These are phyloP conservation scores for Lasioglossum leucozonium DNA, from an alignment of 2,888 invertebrate species.

Conservation along the genomic window DNA sequence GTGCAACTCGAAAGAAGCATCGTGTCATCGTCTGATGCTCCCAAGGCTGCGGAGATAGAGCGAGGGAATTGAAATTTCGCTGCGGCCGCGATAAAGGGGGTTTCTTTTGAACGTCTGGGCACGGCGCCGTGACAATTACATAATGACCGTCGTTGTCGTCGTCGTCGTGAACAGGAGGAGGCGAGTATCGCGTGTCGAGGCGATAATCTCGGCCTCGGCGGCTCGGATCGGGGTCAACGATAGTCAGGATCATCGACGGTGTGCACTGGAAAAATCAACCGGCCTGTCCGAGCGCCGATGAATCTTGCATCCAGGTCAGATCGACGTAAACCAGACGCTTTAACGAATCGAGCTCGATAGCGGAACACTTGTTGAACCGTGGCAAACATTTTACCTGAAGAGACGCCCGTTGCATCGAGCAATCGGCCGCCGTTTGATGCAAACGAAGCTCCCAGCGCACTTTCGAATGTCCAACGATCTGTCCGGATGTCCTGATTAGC, in stretches of 20 bases:
- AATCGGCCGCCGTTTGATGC: too few relatives aligned
- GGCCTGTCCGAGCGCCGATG: constrained; percentile 34
- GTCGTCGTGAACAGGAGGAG: constrained; percentile 15
- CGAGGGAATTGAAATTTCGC: not conserved
- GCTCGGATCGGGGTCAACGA: constrained; percentile 53
- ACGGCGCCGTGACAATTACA: not conserved
- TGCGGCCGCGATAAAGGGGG: not conserved
- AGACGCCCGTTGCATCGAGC: not conserved
- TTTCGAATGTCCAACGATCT: not conserved
- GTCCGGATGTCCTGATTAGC: not conserved
- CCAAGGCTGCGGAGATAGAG: not conserved
- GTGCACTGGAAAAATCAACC: constrained; percentile 42
- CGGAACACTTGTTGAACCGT: not conserved
- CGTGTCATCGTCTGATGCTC: not conserved
- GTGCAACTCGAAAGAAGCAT: not conserved
- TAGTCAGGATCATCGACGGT: constrained; percentile 49
- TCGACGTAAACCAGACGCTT: constrained; percentile 27
- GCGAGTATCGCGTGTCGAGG: constrained; percentile 23
- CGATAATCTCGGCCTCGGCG: constrained; percentile 38
- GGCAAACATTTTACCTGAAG: not conserved
- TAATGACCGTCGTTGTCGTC: not conserved
- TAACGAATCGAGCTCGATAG: not conserved
- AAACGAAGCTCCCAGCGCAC: not conserved
- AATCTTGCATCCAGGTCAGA: constrained; percentile 70
- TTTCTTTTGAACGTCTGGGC: not conserved